Conservation (phyloP, 2,113 vertebrate species). For the Ursus arctos region DNA sequence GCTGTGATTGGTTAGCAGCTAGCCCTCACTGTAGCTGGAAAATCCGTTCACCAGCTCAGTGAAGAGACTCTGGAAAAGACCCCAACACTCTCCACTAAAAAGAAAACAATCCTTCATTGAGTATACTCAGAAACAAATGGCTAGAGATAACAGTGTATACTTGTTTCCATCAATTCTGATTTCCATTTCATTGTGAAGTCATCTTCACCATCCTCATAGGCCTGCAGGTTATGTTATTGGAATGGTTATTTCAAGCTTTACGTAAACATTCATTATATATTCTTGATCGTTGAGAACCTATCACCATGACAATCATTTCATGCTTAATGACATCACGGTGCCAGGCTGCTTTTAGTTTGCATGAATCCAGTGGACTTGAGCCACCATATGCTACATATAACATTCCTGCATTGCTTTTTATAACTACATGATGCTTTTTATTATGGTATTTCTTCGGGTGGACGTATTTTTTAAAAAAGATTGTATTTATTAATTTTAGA, state of each 20-base stretch:
- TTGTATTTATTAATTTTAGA: background rate
- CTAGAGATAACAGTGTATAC: background rate
- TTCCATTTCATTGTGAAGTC: background rate
- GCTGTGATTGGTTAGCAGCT: background rate
- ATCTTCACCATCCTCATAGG: background rate
- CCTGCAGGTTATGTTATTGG: background rate
- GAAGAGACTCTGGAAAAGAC: background rate
- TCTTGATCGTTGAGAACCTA: background rate
- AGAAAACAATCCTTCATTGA: background rate
- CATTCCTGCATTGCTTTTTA: background rate
- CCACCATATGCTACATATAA: background rate
- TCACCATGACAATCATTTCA: conserved; percentile 44
- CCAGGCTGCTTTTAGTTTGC: conserved; percentile 57
- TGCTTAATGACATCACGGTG: background rate
- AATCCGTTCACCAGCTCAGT: background rate
- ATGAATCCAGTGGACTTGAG: background rate
- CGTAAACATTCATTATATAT: background rate
- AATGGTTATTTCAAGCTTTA: conserved; percentile 50
- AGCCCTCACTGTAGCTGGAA: background rate
- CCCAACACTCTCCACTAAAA: background rate
- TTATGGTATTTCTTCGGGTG: background rate
- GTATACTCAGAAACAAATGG: background rate
- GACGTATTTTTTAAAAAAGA: background rate
- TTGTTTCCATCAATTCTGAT: background rate
- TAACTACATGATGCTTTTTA: background rate